Percentiles rank a stretch among this genome's conserved stretches.
Evolutionary conservation across 2,888 invertebrate species (phyloP).

Genomic region (Metellina segmentata): DNA sequence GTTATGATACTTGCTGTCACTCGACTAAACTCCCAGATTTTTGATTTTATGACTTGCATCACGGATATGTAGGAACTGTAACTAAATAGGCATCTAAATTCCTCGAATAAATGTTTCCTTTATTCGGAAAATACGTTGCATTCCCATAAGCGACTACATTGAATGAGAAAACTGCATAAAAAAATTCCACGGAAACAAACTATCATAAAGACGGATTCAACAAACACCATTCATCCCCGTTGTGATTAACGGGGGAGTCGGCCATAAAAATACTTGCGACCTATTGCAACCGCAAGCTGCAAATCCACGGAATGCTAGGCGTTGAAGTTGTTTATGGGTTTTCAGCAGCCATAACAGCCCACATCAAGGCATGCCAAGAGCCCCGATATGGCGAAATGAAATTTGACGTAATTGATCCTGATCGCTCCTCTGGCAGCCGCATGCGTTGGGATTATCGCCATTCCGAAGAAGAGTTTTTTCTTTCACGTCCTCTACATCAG

Average conservation of each 20-base stretch:
- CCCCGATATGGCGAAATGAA: constrained; percentile 45
- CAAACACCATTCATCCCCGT: neutral
- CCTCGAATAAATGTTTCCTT: too few species aligned
- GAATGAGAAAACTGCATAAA: too few species aligned
- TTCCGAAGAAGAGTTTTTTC: constrained; percentile 13
- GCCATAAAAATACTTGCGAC: neutral
- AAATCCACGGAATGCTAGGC: constrained; percentile 22
- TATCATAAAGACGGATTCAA: neutral
- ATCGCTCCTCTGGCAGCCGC: constrained; percentile 6
- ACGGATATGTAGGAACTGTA: too few species aligned
- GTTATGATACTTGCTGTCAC: too few species aligned
- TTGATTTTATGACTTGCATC: too few species aligned
- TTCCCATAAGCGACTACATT: too few species aligned
- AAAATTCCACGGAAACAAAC: too few species aligned
- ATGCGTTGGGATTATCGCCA: neutral
- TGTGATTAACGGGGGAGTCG: neutral
- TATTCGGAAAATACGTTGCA: too few species aligned
- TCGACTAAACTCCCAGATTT: too few species aligned
- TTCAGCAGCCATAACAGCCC: neutral
- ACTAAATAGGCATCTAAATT: too few species aligned
- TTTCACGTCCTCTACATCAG: constrained; percentile 35
- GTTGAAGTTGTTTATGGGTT: constrained; percentile 28
- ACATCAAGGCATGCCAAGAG: constrained; percentile 5
- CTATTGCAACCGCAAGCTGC: constrained; percentile 4
- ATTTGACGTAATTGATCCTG: constrained; percentile 47